Percentiles rank a stretch among this genome's conserved stretches.
phyloP scores from a whole-genome alignment of 2,113 vertebrate species.

The Aegotheles bennettii region DNA sequence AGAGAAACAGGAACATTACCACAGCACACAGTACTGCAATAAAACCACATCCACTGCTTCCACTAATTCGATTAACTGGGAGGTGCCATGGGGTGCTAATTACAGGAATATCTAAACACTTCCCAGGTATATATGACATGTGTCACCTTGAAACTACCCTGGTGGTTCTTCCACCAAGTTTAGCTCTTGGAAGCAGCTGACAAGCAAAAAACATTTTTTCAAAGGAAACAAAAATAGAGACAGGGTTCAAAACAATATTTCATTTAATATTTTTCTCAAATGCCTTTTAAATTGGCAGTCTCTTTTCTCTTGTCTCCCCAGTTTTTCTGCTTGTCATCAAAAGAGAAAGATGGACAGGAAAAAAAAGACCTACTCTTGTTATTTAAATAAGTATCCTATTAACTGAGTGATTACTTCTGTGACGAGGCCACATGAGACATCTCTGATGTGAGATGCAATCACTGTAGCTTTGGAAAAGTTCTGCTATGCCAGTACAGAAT shows the following conservation, averaged over 20 bases:
- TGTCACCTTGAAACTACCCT: neutral
- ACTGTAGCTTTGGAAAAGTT: neutral
- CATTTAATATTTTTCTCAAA: neutral
- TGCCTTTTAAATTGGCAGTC: neutral
- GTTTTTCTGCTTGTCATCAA: neutral
- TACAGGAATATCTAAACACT: neutral
- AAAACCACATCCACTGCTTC: neutral
- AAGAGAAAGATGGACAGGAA: neutral
- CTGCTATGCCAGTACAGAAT: neutral
- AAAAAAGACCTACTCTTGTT: neutral
- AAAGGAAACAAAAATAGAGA: neutral
- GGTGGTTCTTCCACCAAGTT: neutral
- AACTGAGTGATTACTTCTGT: neutral
- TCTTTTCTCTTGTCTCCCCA: neutral
- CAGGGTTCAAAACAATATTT: neutral
- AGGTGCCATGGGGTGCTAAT: neutral
- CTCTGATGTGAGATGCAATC: neutral
- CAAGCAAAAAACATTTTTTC: neutral
- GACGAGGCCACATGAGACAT: neutral
- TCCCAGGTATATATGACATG: accelerated
- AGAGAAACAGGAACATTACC: neutral
- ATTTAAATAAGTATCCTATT: neutral
- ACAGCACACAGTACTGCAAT: neutral
- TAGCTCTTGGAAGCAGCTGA: neutral
- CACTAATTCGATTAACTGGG: neutral